Evolutionary conservation across 2,113 vertebrate genomes (phyloP).

Genomic region (Rostratula benghalensis): DNA sequence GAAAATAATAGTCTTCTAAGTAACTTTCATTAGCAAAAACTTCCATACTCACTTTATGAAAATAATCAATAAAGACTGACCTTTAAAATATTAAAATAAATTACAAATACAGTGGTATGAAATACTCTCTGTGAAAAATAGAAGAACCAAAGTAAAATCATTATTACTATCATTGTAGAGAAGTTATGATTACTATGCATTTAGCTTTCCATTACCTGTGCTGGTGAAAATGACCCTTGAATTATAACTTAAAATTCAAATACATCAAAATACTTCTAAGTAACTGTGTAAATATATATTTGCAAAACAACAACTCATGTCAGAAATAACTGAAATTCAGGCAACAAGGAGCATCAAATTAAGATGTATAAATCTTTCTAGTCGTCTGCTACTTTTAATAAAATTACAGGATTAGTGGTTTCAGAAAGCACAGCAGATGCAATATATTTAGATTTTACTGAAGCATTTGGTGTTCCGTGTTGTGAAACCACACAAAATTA

Average conservation of each 20-base stretch:
- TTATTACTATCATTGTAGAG: background rate
- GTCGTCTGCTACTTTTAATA: background rate
- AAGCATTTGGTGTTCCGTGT: background rate
- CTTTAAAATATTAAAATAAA: background rate
- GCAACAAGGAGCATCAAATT: background rate
- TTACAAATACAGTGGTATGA: background rate
- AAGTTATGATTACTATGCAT: background rate
- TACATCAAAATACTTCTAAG: background rate
- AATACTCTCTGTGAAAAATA: background rate
- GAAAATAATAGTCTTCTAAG: background rate
- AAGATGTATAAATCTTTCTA: background rate
- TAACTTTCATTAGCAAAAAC: background rate
- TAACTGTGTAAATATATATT: background rate
- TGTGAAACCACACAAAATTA: background rate
- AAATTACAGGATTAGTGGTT: conserved; percentile 1
- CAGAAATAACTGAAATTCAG: background rate
- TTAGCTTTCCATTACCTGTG: background rate
- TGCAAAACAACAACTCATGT: background rate
- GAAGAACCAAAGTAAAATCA: background rate
- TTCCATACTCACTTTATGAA: background rate
- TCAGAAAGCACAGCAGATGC: background rate
- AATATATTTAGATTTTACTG: conserved; percentile 5
- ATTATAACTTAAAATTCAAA: background rate
- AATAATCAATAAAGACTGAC: background rate
- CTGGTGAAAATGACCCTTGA: background rate